phyloP scores from a whole-genome alignment of 2,113 vertebrate species.

The Apaloderma vittatum region DNA sequence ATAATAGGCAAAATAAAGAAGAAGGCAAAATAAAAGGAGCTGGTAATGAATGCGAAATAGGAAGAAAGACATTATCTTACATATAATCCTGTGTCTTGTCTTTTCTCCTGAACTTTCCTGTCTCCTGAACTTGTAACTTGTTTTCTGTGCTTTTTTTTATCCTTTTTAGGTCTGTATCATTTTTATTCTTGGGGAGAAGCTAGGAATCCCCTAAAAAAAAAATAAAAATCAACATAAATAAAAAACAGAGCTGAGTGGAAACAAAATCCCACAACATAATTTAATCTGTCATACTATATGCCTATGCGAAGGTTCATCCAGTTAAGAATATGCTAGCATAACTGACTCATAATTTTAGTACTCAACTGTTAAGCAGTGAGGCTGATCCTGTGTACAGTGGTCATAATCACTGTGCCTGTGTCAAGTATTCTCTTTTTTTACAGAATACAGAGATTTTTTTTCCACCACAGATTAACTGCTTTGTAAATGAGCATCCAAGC shows the following conservation, averaged over 20 bases:
- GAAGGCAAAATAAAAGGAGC: neutral
- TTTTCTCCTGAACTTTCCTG: neutral
- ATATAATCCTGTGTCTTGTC: neutral
- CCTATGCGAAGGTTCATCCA: neutral
- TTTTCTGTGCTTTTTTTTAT: too few species aligned
- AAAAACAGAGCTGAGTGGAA: neutral
- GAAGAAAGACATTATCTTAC: neutral
- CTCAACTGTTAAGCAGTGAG: neutral
- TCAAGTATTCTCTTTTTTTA: neutral
- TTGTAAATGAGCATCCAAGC: neutral
- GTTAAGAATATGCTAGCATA: neutral
- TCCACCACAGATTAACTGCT: neutral
- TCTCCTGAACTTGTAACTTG: too few species aligned
- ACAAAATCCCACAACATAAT: neutral
- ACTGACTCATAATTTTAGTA: neutral
- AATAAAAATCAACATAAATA: neutral
- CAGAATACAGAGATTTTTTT: neutral
- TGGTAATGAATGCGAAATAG: neutral
- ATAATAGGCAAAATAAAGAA: neutral
- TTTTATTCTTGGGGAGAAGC: neutral
- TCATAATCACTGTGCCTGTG: neutral
- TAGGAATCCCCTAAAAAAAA: neutral
- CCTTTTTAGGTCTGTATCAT: neutral
- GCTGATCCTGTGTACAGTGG: neutral
- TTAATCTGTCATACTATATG: neutral